Base-by-base conservation (phyloP, 2,113 vertebrate genomes). In the Onychorhynchus coronatus region DNA sequence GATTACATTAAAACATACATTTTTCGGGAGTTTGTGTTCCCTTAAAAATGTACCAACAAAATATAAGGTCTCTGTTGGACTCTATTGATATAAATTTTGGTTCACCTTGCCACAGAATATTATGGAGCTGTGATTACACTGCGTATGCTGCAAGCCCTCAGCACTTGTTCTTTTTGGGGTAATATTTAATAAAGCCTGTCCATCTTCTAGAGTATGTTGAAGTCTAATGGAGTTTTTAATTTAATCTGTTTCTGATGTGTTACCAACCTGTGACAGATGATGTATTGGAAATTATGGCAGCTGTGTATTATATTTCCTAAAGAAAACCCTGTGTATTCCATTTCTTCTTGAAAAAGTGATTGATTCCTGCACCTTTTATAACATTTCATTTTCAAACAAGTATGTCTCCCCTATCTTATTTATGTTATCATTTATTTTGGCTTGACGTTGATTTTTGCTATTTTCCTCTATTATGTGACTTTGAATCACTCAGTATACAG, bases 331-430 rank as follows among this genome's bases (percentile, higher is more conserved):
- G 4, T 30, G 31, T 42, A 50, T 82, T 96, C 94, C 88, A 49
- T 76, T 87, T 85, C 49, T 68, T 89, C 50, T 86, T 61, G 50
- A 88, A 94, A 27, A 16, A 90, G 22, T 77, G 55, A 72, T 61
- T 31, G 21, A 56, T 66, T 97, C 91, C 88, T 91, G 7, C 6
- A 77, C 6, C 21, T 79, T 58, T 67, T 71, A 53, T 53, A 88
- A 81, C 31, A 70, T 74, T 93, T 95, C 14, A 59, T 61, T 94
- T 97, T 91, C 75, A 67, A 86, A 82, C 15, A 93, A 71, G 6
- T 9, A 27, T 77, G 68, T 6, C 8, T 86, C 11, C 30, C 37
- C 83, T 93, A 87, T 87, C 8, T 88, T 59, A 97, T 91, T 97
- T 94, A 89, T 6, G 20, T 92, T 90, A 47, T 33, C 44, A 49